phyloP scores from a whole-genome alignment of 1,140 invertebrate genomes.

The Teleogryllus occipitalis region DNA sequence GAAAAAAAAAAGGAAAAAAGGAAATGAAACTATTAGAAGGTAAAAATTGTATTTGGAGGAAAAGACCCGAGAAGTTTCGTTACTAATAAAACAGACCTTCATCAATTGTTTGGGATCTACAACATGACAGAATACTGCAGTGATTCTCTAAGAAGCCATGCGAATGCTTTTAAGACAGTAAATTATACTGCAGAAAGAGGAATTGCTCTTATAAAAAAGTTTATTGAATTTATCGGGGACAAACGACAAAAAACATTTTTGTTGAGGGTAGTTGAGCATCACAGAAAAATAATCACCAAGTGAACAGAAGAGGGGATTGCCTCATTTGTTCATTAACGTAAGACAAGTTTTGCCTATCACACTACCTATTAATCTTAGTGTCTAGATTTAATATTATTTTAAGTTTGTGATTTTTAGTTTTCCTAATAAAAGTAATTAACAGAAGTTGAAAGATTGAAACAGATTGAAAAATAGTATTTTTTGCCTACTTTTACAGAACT shows the following conservation, averaged over 20 bases:
- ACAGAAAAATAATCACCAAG: slow-evolving; percentile 19
- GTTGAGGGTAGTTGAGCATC: slow-evolving; percentile 19
- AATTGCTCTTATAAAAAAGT: slow-evolving; percentile 13
- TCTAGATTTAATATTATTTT: slow-evolving; percentile 16
- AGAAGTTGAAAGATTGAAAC: neutral
- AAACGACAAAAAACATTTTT: slow-evolving; percentile 16
- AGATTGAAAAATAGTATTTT: neutral
- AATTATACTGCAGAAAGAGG: slow-evolving; percentile 14
- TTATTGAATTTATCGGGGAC: slow-evolving; percentile 14
- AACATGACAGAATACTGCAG: slow-evolving; percentile 10
- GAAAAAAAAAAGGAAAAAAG: too few species aligned
- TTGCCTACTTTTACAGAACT: too few species aligned
- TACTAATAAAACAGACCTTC: slow-evolving; percentile 10
- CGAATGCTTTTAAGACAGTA: neutral
- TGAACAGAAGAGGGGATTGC: slow-evolving; percentile 17
- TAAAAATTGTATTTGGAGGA: too few species aligned
- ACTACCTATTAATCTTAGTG: too few species aligned
- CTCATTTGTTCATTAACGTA: slow-evolving; percentile 17
- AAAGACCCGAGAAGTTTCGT: neutral
- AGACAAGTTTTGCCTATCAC: slow-evolving; percentile 9
- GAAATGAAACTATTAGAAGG: too few species aligned
- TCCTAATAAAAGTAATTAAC: slow-evolving; percentile 11
- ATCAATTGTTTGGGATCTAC: slow-evolving; percentile 9
- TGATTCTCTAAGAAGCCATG: slow-evolving; percentile 12
- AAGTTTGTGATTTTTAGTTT: slow-evolving; percentile 12